Conservation (phyloP, 2,888 invertebrate species). For the Hyles lineata region DNA sequence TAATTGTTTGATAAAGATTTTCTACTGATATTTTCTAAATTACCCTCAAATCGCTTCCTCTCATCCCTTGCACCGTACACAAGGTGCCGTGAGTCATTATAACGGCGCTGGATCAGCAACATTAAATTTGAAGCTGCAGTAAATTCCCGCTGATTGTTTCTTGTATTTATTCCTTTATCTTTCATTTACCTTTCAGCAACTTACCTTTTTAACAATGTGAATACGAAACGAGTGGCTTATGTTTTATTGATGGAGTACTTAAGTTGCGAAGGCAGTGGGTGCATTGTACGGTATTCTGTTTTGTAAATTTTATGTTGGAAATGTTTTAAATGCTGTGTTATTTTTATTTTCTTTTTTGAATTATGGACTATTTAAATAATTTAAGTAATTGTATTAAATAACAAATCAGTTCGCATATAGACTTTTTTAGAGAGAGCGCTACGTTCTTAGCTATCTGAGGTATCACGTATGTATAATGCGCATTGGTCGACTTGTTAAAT, state of each 20-base stretch:
- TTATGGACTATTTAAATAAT: no score
- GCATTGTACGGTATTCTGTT: neutral
- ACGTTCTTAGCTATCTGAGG: no score
- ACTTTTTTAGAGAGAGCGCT: no score
- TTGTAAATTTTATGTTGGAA: neutral
- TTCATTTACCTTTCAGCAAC: constrained; percentile 36
- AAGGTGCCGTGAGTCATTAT: constrained; percentile 62
- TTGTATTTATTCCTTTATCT: constrained; percentile 47
- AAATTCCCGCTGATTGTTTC: constrained; percentile 71
- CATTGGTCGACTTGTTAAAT: no score
- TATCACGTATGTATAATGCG: no score
- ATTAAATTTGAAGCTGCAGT: constrained; percentile 71
- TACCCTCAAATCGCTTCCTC: constrained; percentile 31
- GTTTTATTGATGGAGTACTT: constrained; percentile 7
- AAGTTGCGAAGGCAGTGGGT: neutral
- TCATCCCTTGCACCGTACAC: constrained; percentile 36
- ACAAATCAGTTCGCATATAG: no score
- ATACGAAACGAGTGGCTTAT: neutral
- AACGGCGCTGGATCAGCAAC: constrained; percentile 66
- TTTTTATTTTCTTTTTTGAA: no score
- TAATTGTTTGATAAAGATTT: no score
- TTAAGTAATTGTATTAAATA: no score
- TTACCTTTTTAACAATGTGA: constrained; percentile 10
- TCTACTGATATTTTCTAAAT: no score
- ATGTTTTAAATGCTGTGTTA: no score